Base-by-base conservation (phyloP, 2,797 vertebrate species). In the Epinephelus malabaricus region DNA sequence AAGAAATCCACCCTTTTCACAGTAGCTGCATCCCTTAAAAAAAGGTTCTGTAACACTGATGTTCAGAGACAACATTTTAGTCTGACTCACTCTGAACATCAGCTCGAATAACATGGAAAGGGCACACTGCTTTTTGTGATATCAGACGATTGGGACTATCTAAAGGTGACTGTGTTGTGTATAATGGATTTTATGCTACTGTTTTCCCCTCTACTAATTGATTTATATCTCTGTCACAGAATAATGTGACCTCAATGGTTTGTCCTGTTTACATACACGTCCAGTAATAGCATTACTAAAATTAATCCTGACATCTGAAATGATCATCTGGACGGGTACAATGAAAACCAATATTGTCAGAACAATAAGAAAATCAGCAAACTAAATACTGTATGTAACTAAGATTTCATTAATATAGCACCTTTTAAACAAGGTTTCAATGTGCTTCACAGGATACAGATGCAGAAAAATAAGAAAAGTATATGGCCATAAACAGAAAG, bases 121-220 rank as follows among this genome's bases (percentile, higher is more conserved):
- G 66, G 34, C 70, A 56, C 4, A 47, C 58, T 25, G 74, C 85
- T 81, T 78, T 82, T 83, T 83, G 56, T 60, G 67, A 82, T 76
- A 56, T 65, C 67, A 87, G 76, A 72, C 27, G 25, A 27, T 34
- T 70, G 68, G 74, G 76, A 70, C 38, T 15, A 17, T 69, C 75
- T 91, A 82, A 92, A 92, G 90, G 90, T 91, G 86, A 91, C 81
- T 75, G 64, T 76, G 69, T 73, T 72, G 55, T 72, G 80, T 55
- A 70, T 85, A 85, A 92, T 87, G 75, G 84, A 90, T 94, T 91
- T 89, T 65, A 86, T 80, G 88, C 83, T 85, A 54, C 21, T 46
- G 86, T 69, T 73, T 46, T 17, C 25, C 64, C 25, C 23, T 81
- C 76, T 70, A 49, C 62, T 84, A 88, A 91, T 91, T 85, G 64